phyloP scores from a whole-genome alignment of 35 echinoderm and acorn worm species.

The Diadema setosum region DNA sequence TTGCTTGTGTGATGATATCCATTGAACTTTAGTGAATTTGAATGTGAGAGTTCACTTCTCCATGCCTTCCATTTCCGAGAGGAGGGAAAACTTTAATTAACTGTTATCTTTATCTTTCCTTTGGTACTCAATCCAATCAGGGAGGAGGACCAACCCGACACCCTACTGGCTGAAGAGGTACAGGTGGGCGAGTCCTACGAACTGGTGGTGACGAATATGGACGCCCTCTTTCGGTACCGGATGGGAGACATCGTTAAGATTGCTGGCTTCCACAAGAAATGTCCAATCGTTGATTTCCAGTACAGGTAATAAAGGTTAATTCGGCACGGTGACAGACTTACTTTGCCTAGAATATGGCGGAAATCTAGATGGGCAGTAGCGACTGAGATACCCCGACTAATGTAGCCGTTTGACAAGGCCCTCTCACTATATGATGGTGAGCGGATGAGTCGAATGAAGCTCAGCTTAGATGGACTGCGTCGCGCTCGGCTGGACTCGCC shows the following conservation, averaged over 20 bases:
- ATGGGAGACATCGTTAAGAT: constrained; percentile 69
- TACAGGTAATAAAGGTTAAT: constrained; percentile 67
- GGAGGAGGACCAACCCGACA: constrained; percentile 10
- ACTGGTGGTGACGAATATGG: constrained; percentile 23
- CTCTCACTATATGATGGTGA: too few relatives aligned
- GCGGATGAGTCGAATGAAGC: too few relatives aligned
- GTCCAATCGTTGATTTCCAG: constrained; percentile 54
- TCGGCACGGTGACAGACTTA: not conserved
- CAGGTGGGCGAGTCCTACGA: constrained; percentile 5
- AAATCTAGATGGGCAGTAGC: not conserved
- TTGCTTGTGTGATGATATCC: too few relatives aligned
- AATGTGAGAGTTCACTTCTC: too few relatives aligned
- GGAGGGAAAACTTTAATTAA: too few relatives aligned
- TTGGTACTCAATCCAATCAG: not conserved
- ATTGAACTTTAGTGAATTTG: too few relatives aligned
- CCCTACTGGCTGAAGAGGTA: not conserved
- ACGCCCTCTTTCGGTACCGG: constrained; percentile 56
- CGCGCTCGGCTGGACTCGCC: too few relatives aligned
- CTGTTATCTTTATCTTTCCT: too few relatives aligned
- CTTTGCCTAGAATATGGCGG: not conserved
- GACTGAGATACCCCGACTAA: not conserved
- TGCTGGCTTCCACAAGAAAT: constrained; percentile 34
- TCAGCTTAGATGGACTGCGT: too few relatives aligned
- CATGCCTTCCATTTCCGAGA: too few relatives aligned
- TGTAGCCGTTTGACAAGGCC: too few relatives aligned